These are phyloP conservation scores for Pachycephus smyrnensis DNA, from an alignment of 2,888 invertebrate genomes.

Conservation along the genomic window DNA sequence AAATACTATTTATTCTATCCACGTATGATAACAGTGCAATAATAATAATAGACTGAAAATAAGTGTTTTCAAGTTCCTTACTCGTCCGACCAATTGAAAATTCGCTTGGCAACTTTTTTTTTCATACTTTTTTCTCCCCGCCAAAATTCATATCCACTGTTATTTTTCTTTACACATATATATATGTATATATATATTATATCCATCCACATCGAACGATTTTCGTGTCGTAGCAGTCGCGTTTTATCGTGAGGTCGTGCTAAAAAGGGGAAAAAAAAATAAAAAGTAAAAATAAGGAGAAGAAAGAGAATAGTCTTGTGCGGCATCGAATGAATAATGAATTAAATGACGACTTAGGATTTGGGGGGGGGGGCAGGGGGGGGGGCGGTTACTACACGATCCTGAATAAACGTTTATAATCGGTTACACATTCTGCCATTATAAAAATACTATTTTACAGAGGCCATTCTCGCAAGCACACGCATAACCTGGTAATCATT, in stretches of 20 bases:
- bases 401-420: neutral
- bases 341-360: neutral
- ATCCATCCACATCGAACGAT: neutral
- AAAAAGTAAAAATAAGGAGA: neutral
- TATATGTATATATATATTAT: neutral
- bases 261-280: neutral
- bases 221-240: neutral
- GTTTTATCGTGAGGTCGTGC: neutral
- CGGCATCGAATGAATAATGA: neutral
- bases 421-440: constrained; percentile 42
- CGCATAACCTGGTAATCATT: constrained; percentile 27
- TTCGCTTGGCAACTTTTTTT: neutral
- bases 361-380: neutral
- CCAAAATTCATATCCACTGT: neutral
- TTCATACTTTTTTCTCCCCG: neutral
- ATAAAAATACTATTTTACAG: constrained; percentile 62
- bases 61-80: neutral
- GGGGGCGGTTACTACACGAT: neutral
- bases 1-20: neutral
- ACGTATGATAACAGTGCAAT: neutral
- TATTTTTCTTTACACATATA: neutral
- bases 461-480: constrained; percentile 25
- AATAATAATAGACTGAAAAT: neutral
- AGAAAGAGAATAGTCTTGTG: neutral
- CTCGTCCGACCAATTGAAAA: neutral